Percentiles rank a stretch among this genome's conserved stretches.
Conservation (phyloP, 2,797 vertebrate species). For the Nyctalus aviator region DNA sequence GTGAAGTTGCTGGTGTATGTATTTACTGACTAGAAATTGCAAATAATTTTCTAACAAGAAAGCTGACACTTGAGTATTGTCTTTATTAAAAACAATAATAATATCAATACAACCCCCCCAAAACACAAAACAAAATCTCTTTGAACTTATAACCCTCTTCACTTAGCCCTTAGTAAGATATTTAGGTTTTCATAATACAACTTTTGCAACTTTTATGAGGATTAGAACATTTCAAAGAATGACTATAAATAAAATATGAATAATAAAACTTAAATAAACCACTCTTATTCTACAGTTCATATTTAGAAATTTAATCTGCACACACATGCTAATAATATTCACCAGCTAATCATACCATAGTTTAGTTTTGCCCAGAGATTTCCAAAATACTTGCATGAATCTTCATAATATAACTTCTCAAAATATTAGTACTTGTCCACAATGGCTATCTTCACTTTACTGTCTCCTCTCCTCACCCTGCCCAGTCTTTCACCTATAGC, state of each 20-base stretch:
- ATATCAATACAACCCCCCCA: background rate
- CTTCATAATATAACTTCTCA: background rate
- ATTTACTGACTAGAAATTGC: background rate
- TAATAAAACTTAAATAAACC: background rate
- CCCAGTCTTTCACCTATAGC: background rate
- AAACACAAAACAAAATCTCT: background rate
- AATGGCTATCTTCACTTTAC: background rate
- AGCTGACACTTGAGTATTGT: background rate
- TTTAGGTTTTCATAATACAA: background rate
- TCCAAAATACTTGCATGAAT: background rate
- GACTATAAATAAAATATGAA: background rate
- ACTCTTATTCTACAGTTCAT: background rate
- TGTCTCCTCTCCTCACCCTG: background rate
- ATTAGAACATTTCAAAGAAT: background rate
- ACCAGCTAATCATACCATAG: background rate
- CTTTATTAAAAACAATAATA: background rate
- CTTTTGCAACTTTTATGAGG: background rate
- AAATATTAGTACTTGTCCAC: background rate
- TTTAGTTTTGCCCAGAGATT: background rate
- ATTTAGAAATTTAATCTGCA: background rate
- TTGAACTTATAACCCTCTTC: background rate
- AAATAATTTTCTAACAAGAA: constrained; percentile 15
- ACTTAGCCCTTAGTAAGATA: background rate
- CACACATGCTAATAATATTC: background rate
- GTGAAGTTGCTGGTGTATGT: background rate